Conservation (phyloP, 2,797 vertebrate species). For the Crenuchus spilurus region DNA sequence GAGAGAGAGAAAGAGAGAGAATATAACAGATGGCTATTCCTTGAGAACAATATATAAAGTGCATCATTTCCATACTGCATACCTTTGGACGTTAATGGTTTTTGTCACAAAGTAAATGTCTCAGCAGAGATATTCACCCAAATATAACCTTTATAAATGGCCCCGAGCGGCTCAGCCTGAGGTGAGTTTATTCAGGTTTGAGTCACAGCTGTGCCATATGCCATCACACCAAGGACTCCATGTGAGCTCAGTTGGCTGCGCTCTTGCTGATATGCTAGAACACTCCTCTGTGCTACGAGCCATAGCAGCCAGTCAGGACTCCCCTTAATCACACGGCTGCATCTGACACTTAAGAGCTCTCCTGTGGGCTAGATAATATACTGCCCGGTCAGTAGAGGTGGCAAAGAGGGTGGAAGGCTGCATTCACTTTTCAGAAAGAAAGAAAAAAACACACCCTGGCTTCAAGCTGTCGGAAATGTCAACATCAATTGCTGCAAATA, state of each 20-base stretch:
- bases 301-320: constrained; percentile 9
- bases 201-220: constrained; percentile 16
- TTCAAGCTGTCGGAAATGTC: not conserved
- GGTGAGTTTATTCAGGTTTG: not conserved
- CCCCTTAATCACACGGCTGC: not conserved
- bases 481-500: not conserved
- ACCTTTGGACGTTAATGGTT: too few species aligned
- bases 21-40: too few species aligned
- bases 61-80: too few species aligned
- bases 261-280: not conserved
- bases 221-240: not conserved
- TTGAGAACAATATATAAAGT: too few species aligned
- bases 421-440: not conserved
- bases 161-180: not conserved
- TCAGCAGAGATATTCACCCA: not conserved
- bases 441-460: constrained; percentile 3
- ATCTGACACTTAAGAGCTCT: constrained; percentile 16
- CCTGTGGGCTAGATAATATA: constrained; percentile 22
- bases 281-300: constrained; percentile 16
- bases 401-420: not conserved
- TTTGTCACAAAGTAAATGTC: too few species aligned
- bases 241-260: not conserved
- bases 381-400: not conserved
- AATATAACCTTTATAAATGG: constrained; percentile 9
- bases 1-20: too few species aligned